Evolutionary conservation across 2,113 vertebrate genomes (phyloP), one percentile per base, ranked within the genome.

Genomic region (Laticauda colubrina): DNA sequence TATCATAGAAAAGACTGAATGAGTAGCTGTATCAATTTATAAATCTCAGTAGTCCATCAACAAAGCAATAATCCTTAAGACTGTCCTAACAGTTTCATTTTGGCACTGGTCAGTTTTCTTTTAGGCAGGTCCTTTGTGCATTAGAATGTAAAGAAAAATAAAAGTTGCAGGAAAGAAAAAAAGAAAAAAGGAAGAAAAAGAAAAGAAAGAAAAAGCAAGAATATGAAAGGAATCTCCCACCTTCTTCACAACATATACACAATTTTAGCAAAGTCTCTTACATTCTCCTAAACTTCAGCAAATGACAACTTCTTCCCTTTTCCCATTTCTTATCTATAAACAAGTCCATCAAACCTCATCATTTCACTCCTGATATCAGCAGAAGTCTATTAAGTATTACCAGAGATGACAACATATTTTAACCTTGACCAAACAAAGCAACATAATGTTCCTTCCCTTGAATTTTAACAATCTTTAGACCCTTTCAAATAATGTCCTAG

Each of bases 91-190:
- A 85, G 88, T 88, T 93, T 86, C 55, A 89, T 93, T 90, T 81
- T 57, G 54, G 69, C 69, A 90, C 1, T 93, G 92, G 92, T 93
- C 92, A 93, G 88, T 85, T 81, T 85, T 56, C 55, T 90, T 89
- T 89, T 59, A 93, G 29, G 11, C 55, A 89, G 89, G 55, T 59
- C 88, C 43, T 61, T 59, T 93, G 29, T 93, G 21, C 4, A n/a
- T 85, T 89, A 93, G 2, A 81, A 81, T 43, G 18, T 43, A 81
- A 81, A 81, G 18, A 43, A 81, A 81, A 81, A 43, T 39, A 39
- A 8, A 81, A 39, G 75, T 20, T 75, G n/a, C 2, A 39, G 69
- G n/a, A 75, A 75, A 75, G 69, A 75, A 39, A 75, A 34, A 34
- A 34, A 20, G 15, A 39, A 75, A 39, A 8, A 20, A 75, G 15